phyloP scores from a whole-genome alignment of 2,888 invertebrate species.

The Tenthredo mesomela region DNA sequence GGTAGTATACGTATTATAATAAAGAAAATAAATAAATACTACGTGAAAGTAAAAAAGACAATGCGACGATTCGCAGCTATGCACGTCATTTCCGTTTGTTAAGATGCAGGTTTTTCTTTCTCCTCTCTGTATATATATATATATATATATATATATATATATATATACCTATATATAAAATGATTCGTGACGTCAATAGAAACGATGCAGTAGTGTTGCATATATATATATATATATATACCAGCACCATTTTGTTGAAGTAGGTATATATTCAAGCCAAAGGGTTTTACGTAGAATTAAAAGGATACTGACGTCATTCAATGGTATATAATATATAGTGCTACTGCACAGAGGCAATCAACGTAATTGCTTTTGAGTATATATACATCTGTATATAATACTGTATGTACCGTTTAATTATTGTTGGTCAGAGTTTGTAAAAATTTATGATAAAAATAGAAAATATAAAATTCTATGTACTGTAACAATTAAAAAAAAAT shows the following conservation, averaged over 20 bases:
- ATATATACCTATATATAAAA: neutral
- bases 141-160: neutral
- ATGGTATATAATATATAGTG: neutral
- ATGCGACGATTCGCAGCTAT: neutral
- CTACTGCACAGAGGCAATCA: neutral
- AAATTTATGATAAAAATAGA: neutral
- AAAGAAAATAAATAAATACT: neutral
- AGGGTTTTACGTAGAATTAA: neutral
- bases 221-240: too few species aligned
- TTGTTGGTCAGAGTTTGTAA: neutral
- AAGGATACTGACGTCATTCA: constrained; percentile 4
- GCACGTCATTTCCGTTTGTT: constrained; percentile 1
- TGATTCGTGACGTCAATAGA: neutral
- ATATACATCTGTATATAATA: too few species aligned
- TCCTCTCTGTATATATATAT: neutral
- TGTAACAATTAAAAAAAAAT: too few species aligned
- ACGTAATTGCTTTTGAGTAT: constrained; percentile 3
- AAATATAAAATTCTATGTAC: too few species aligned
- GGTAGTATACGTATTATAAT: too few species aligned
- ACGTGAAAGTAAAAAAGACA: neutral
- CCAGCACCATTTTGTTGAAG: neutral
- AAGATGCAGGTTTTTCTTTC: neutral
- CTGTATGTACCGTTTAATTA: neutral
- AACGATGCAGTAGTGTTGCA: constrained; percentile 22
- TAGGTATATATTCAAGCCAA: neutral